Base-by-base conservation (phyloP, 1,140 invertebrate species). In the Sarcophaga peregrina region DNA sequence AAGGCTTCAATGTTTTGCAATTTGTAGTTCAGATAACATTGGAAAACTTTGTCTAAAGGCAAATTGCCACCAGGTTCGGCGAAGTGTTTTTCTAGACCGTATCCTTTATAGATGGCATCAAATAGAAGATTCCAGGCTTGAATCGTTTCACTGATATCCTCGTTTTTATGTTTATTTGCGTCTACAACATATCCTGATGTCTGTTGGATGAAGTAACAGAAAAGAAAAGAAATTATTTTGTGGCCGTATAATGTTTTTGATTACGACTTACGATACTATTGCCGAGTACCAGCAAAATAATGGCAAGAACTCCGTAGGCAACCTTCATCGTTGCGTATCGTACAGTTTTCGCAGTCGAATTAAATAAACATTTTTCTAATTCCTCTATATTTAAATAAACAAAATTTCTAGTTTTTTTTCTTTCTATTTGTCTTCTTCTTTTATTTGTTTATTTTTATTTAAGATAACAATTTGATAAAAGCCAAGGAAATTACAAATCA, bases 401-500 rank as follows among this genome's bases (percentile, higher is more conserved):
- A 68, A 68, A 68, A n/a, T n/a, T 20, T 68, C 7, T 20, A 68
- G 62, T n/a, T 13, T 58, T 58, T 58, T 58, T n/a, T n/a, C n/a
- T n/a, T n/a, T n/a, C n/a, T n/a, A n/a, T n/a, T n/a, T n/a, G n/a
- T n/a, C n/a, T 13, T 58, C 5, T 58, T 13, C 15, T 58, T 58
- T 58, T 58, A 58, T 58, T 58, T 58, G n/a, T 58, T 58, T 58
- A 68, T 7, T 68, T 58, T 68, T 68, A 68, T 68, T 20, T 20
- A 7, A 9, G 62, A 68, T 68, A 68, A 68, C n/a, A 68, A 20
- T 9, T 25, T 68, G 62, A 68, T 68, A 68, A 68, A 17, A 68
- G 20, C 20, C 7, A 58, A 58, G 13, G 25, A 58, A 58, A 58
- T 37, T 58, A 58, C 54, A 58, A 37, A 58, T 58, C 15, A 58